A percentile compares a stretch with the other conserved stretches of the same genome.
Conservation (phyloP, 23 tunicate species). For the Corella eumyota region DNA sequence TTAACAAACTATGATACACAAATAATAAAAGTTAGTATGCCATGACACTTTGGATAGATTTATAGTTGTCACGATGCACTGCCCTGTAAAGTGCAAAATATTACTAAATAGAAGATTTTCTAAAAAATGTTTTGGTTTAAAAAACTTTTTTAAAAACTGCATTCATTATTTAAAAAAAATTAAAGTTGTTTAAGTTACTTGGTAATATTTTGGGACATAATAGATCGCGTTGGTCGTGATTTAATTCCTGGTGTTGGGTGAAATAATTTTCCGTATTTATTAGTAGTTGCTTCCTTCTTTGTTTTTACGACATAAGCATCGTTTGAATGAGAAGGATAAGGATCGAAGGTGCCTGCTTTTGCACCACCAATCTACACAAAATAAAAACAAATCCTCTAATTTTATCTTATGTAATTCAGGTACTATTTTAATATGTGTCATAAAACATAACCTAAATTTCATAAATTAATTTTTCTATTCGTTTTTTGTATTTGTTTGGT, state of each 20-base stretch:
- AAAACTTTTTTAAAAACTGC: too few relatives aligned
- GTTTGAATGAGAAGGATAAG: constrained; percentile 89
- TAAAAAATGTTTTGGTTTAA: not conserved
- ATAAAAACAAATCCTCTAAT: too few relatives aligned
- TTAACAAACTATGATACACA: too few relatives aligned
- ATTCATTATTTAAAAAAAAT: too few relatives aligned
- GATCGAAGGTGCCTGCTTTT: constrained; percentile 92
- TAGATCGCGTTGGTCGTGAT: constrained; percentile 68
- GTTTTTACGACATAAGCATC: constrained; percentile 63
- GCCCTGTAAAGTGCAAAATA: constrained; percentile 19
- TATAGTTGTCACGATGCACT: constrained; percentile 78
- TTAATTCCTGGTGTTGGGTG: constrained; percentile 87
- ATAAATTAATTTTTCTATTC: too few relatives aligned
- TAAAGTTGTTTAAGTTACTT: too few relatives aligned
- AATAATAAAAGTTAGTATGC: too few relatives aligned
- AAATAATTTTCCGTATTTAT: constrained; percentile 86
- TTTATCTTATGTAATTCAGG: too few relatives aligned
- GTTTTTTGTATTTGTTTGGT: too few relatives aligned
- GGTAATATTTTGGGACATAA: constrained; percentile 63
- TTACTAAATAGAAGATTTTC: not conserved
- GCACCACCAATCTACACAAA: constrained; percentile 67
- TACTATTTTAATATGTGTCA: too few relatives aligned
- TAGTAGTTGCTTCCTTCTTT: constrained; percentile 55
- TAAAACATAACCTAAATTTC: too few relatives aligned
- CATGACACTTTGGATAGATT: constrained; percentile 50